phyloP scores from a whole-genome alignment of 2,797 vertebrate genomes.

The Sphenodon punctatus region DNA sequence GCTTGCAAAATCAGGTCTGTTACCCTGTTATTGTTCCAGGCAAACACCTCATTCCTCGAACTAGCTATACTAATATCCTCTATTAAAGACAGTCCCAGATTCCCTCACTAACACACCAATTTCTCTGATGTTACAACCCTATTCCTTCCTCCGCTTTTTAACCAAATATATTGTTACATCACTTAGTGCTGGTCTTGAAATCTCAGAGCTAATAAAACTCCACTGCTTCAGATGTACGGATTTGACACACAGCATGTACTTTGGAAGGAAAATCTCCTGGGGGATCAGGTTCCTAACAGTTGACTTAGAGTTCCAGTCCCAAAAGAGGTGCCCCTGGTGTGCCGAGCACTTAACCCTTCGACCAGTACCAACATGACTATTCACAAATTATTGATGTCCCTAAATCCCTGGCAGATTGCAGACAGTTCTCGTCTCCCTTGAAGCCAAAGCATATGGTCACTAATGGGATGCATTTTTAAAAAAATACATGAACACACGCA shows the following conservation, averaged over 20 bases:
- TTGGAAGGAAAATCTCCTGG: slow-evolving; percentile 65
- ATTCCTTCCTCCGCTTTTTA: slow-evolving; percentile 53
- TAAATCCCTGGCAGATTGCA: slow-evolving; percentile 86
- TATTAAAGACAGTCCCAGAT: too few species aligned
- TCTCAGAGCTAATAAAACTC: slow-evolving; percentile 77
- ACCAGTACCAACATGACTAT: slow-evolving; percentile 81
- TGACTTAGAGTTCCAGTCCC: slow-evolving; percentile 76
- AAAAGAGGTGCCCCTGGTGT: slow-evolving; percentile 74
- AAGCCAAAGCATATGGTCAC: slow-evolving; percentile 85
- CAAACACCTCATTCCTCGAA: background rate
- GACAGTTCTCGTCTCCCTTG: slow-evolving; percentile 73
- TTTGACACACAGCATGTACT: slow-evolving; percentile 72
- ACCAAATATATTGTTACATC: slow-evolving; percentile 60
- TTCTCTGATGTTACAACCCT: slow-evolving; percentile 33
- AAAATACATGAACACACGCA: slow-evolving; percentile 68
- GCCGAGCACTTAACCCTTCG: slow-evolving; percentile 87
- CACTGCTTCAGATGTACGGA: slow-evolving; percentile 62
- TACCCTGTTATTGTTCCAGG: background rate
- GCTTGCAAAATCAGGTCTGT: slow-evolving; percentile 6
- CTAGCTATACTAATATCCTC: background rate
- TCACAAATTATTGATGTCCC: slow-evolving; percentile 90
- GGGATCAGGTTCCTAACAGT: slow-evolving; percentile 76
- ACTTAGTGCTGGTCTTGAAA: slow-evolving; percentile 69
- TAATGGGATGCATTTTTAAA: slow-evolving; percentile 78
- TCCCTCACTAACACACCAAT: too few species aligned